Evolutionary conservation across 2,113 vertebrate genomes (phyloP), one percentile per base, ranked within the genome.

Genomic region (Ptilorrhoa leucosticta): DNA sequence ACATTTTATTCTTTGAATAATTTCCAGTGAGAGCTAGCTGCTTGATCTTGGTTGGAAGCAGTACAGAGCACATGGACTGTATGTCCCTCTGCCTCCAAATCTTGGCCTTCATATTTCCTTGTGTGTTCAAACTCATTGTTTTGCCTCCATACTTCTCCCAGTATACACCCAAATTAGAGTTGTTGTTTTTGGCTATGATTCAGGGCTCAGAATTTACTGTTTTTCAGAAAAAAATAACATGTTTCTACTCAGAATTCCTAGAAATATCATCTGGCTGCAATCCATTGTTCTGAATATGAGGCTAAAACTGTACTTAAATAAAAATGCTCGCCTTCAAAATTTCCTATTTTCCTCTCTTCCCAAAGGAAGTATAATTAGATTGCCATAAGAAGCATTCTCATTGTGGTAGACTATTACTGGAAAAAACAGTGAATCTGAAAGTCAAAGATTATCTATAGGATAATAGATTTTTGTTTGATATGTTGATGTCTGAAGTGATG

Each of bases 201-300:
- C 48, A 53, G 44, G 48, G n/a, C n/a, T 85, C 73, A 40, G 78
- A 68, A 85, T 87, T 93, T 72, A 57, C 65, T 94, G 27, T 84
- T 93, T 75, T 87, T 28, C 40, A 60, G 54, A 33, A 77, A 37
- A 68, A 83, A 83, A 9, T 0, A 16, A 10, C 5, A 5, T 45
- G 69, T 69, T 90, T 86, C 39, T 73, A 15, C 28, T 30, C 15
- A 35, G 40, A 87, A 87, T 91, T 78, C n/a, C n/a, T 72, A 87
- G 83, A 84, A 92, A 58, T 82, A 48, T 3, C 26, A 12, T 44
- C 33, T 83, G 69, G 21, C 57, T 76, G 22, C 57, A 48, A 18
- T 79, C 31, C 54, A 23, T 91, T 92, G 83, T 56, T 84, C 48
- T 65, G 72, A 64, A 65, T 47, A 18, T 19, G 56, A 64, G 33